Evolutionary conservation across 2,888 invertebrate species (phyloP).

Genomic region (Trissolcus japonicus): DNA sequence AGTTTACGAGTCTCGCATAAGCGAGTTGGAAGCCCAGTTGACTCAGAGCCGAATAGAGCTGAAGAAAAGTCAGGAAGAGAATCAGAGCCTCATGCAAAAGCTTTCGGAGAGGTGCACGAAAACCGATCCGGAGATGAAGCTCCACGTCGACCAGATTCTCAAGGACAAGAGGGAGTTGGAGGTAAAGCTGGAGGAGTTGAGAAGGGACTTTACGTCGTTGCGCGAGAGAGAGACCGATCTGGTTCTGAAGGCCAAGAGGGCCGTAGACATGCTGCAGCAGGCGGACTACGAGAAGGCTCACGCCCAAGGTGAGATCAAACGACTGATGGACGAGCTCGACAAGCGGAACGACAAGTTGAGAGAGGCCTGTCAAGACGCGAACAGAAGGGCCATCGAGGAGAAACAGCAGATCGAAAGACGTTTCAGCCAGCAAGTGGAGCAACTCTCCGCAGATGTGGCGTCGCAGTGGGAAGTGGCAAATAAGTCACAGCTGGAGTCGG

Average conservation of each 20-base stretch:
- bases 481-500: slow-evolving; percentile 84
- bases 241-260: slow-evolving; percentile 81
- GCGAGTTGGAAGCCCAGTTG: slow-evolving; percentile 89
- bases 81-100: slow-evolving; percentile 77
- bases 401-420: slow-evolving; percentile 84
- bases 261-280: slow-evolving; percentile 85
- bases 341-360: slow-evolving; percentile 86
- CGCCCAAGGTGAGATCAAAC: slow-evolving; percentile 85
- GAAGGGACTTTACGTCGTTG: slow-evolving; percentile 81
- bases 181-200: slow-evolving; percentile 80
- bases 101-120: slow-evolving; percentile 62
- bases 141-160: slow-evolving; percentile 66
- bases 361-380: slow-evolving; percentile 86
- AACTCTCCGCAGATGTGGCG: slow-evolving; percentile 86
- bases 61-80: slow-evolving; percentile 84
- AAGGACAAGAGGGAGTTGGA: slow-evolving; percentile 69
- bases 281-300: slow-evolving; percentile 87
- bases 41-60: slow-evolving; percentile 87
- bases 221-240: slow-evolving; percentile 82
- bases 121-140: slow-evolving; percentile 58
- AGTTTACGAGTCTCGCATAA: slow-evolving; percentile 89
- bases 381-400: slow-evolving; percentile 83
- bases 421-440: slow-evolving; percentile 85
- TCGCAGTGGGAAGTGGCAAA: slow-evolving; percentile 89
- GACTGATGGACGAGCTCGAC: slow-evolving; percentile 86